Evolutionary conservation across 1,140 invertebrate species (phyloP).

Genomic region (Trichonephila clavata): DNA sequence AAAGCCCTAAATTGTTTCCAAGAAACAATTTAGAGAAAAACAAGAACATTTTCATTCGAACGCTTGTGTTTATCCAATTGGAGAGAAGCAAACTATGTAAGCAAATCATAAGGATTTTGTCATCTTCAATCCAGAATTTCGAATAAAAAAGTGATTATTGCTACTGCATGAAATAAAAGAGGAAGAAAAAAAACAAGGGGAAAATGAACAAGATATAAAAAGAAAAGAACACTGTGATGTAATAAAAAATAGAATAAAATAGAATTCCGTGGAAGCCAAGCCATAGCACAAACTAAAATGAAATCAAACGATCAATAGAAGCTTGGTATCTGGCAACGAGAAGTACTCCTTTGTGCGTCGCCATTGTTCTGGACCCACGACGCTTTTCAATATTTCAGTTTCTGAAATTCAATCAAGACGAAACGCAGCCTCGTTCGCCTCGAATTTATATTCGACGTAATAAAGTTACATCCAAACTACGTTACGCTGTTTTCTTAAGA

Average conservation of each 20-base stretch:
- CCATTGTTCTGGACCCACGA: constrained; percentile 76
- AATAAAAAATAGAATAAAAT: constrained; percentile 20
- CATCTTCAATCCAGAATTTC: constrained; percentile 72
- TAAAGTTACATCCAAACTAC: constrained; percentile 74
- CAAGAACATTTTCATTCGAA: constrained; percentile 17
- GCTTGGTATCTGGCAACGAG: constrained; percentile 74
- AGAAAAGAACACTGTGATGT: background rate
- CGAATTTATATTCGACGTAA: constrained; percentile 76
- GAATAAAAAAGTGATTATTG: constrained; percentile 70
- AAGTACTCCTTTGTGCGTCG: constrained; percentile 75
- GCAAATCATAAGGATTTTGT: constrained; percentile 76
- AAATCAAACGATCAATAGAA: constrained; percentile 77
- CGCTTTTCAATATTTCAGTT: constrained; percentile 77
- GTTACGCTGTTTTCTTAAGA: constrained; percentile 70
- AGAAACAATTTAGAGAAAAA: constrained; percentile 60
- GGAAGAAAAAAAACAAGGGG: constrained; percentile 18
- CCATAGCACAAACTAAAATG: constrained; percentile 69
- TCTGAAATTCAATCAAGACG: constrained; percentile 72
- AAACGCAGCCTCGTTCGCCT: constrained; percentile 47
- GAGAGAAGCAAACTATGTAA: constrained; percentile 73
- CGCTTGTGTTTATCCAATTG: constrained; percentile 70
- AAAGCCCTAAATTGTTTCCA: constrained; percentile 65
- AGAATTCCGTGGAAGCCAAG: constrained; percentile 34
- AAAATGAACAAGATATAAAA: constrained; percentile 18
- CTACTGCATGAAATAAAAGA: constrained; percentile 44